Evolutionary conservation across 2,113 vertebrate species (phyloP), one percentile per base, ranked within the genome.

Genomic region (Aspidoscelis tigris): DNA sequence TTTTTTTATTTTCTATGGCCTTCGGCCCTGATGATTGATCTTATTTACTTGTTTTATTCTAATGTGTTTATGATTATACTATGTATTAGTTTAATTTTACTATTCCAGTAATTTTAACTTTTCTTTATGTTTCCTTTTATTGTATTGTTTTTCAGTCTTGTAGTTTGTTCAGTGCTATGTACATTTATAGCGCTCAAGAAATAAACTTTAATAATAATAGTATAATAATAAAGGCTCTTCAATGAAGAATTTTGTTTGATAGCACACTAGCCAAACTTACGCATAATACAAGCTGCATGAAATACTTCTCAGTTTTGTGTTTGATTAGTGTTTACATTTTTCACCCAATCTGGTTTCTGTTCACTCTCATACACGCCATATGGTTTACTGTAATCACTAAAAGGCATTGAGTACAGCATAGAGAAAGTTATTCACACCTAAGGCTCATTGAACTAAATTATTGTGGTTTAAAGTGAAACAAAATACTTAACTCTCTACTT

Each of bases 251-350:
- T n/a, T 88, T 5, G 10, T 22, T 20, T 89, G 73, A 68, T 24
- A 73, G 76, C 69, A 43, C 3, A 0, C 76, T 1, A 76, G 18
- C 50, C 78, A 74, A 86, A 39, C 43, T n/a, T 58, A 69, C 16
- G 70, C 14, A 58, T 68, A 5, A 7, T 43, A 24, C 44, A 39
- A 3, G n/a, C 16, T 77, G 72, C 22, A 53, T 53, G 5, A 74
- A 69, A 33, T 47, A 70, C 22, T 26, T 18, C 79, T 83, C 61
- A 84, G 55, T 84, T 6, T 33, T 53, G n/a, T 55, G 41, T 88
- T 41, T 69, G 84, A 8, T 7, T 87, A n/a, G 3, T n/a, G 24
- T 10, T 7, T 33, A 20, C 0, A 44, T 81, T 76, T 73, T 75
- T 1, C 33, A 64, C 58, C 66, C 68, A 53, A 58, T 89, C 43